Base-by-base conservation (phyloP, 35 echinoderm and acorn worm species). In the Holothuria glaberrima region DNA sequence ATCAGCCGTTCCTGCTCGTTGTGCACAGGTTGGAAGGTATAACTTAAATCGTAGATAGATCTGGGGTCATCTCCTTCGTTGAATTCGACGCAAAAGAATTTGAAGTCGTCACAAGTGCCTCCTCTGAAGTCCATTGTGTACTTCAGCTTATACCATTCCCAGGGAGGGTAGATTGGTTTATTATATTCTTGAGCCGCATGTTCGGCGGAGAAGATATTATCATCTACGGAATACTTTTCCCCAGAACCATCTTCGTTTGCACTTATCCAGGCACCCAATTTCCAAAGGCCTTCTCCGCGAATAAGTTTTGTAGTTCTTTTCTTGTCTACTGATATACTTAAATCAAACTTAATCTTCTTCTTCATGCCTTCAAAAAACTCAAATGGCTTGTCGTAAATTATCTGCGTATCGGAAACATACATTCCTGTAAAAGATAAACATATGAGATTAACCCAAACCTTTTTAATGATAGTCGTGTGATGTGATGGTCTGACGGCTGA, bases 81-180 rank as follows among this genome's bases (percentile, higher is more conserved):
- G 12, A 84, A 84, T 84, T 84, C 59, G 14, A 84, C 56, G 31
- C 80, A 84, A 84, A 59, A 61, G 32, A 31, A 84, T 17, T 36
- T 24, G 32, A 34, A 84, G 13, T 84, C 80, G 5, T 84, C 80
- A 18, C 80, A 84, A 13, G 57, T 52, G 18, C 80, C 80, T 29
- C 59, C 80, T 20, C 17, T 60, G 27, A 64, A 59, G 24, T 25
- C 34, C 20, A 28, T 22, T 12, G 21, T 64, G 32, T 17, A 84
- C 26, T 84, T 84, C 10, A 84, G 52, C 13, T 84, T 84, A 4
- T 10, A 33, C 52, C 52, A 84, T 22, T 62, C 26, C 80, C 80
- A 84, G 3, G 80, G 80, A 24, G 80, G 80, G 58, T 61, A 59
- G 21, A 7, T 57, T 30, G 80, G 59, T 33, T 84, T 84, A 1